Evolutionary conservation across 2,888 invertebrate species (phyloP).

Genomic region (Digitonthophagus gazella): DNA sequence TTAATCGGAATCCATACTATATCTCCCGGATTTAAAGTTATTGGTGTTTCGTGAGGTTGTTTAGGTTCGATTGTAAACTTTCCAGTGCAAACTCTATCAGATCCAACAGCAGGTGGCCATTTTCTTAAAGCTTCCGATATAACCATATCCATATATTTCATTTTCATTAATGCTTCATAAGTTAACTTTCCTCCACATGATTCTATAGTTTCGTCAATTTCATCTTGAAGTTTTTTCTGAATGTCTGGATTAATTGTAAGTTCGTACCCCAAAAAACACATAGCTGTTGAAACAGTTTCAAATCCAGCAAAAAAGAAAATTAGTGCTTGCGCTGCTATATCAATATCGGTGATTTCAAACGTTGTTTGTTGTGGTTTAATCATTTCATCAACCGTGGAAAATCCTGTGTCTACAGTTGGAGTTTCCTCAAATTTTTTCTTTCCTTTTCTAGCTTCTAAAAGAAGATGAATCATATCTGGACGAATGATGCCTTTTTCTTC

Average conservation of each 20-base stretch:
- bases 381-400: constrained; percentile 41
- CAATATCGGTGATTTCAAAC: constrained; percentile 43
- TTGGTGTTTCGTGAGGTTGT: constrained; percentile 30
- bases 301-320: constrained; percentile 57
- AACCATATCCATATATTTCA: constrained; percentile 61
- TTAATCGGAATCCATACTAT: constrained; percentile 45
- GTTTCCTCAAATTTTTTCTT: constrained; percentile 37
- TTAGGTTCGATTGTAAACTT: constrained; percentile 48
- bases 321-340: constrained; percentile 58
- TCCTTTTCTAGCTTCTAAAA: constrained; percentile 40
- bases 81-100: constrained; percentile 55
- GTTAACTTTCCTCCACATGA: constrained; percentile 45
- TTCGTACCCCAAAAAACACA: constrained; percentile 58
- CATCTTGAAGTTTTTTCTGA: constrained; percentile 56
- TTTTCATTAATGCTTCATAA: constrained; percentile 54
- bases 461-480: constrained; percentile 48
- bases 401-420: constrained; percentile 33
- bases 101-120: constrained; percentile 52
- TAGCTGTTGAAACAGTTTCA: constrained; percentile 52
- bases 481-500: constrained; percentile 41
- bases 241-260: constrained; percentile 59
- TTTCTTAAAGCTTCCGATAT: constrained; percentile 51
- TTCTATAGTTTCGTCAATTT: constrained; percentile 52
- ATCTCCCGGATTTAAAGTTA: constrained; percentile 39
- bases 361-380: constrained; percentile 21